A percentile compares a stretch with the other conserved stretches of the same genome.
Conservation (phyloP, 2,797 vertebrate genomes). For the Eulemur albifrons region DNA sequence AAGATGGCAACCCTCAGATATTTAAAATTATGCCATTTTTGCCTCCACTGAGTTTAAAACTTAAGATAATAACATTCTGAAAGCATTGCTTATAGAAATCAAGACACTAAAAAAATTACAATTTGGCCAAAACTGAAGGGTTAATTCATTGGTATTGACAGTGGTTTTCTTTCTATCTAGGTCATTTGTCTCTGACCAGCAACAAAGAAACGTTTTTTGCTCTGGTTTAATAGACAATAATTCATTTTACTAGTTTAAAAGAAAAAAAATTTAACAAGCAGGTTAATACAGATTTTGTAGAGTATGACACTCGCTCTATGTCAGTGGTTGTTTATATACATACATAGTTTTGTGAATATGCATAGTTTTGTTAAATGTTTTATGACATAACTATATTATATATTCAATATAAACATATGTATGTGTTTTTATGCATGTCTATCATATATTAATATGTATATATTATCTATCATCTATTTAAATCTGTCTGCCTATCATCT, state of each 20-base stretch:
- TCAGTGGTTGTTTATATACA: neutral
- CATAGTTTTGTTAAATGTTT: neutral
- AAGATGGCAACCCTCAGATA: rapidly evolving
- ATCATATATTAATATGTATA: neutral
- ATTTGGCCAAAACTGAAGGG: neutral
- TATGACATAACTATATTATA: neutral
- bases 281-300: neutral
- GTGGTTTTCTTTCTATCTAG: neutral
- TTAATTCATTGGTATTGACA: neutral
- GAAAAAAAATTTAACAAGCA: neutral
- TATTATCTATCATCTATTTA: neutral
- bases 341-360: neutral
- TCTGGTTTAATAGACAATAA: neutral
- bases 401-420: neutral
- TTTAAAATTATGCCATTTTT: neutral
- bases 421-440: neutral
- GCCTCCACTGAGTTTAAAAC: neutral
- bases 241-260: neutral
- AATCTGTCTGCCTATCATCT: neutral
- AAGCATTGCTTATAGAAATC: neutral
- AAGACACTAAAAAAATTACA: neutral
- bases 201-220: neutral
- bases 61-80: neutral
- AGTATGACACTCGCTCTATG: no score
- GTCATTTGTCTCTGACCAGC: neutral